Conservation (phyloP, 1,140 invertebrate species). For the Chionoecetes opilio region DNA sequence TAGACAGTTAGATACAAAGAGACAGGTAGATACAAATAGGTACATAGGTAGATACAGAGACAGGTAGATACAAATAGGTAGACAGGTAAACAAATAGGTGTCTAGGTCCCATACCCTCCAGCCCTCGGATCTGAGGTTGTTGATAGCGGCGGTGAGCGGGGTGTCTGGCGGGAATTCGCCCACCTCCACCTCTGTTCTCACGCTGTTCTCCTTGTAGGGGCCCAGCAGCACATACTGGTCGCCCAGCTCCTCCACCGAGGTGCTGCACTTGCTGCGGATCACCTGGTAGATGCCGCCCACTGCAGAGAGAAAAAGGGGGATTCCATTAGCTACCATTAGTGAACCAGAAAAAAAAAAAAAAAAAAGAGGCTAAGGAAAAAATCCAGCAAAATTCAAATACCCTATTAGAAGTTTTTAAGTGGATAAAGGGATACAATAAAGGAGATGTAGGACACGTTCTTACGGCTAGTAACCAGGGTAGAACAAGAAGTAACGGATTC, state of each 20-base stretch:
- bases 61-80: no score
- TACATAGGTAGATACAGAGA: no score
- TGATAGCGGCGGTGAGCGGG: conserved; percentile 91
- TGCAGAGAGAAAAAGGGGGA: conserved; percentile 85
- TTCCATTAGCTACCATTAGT: background rate
- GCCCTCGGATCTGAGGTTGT: conserved; percentile 92
- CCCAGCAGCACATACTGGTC: conserved; percentile 98
- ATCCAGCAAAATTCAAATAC: background rate
- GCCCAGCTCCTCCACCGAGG: conserved; percentile 99
- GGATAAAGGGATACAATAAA: no score
- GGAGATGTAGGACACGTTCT: no score
- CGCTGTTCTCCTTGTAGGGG: conserved; percentile 97
- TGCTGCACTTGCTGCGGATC: conserved; percentile 98
- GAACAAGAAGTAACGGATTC: no score
- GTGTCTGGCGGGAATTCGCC: conserved; percentile 91
- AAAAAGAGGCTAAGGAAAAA: no score
- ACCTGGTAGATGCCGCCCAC: conserved; percentile 99
- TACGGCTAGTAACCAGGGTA: no score
- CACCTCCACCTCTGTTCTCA: conserved; percentile 98
- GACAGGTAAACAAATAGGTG: no score
- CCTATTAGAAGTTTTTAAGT: background rate
- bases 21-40: no score
- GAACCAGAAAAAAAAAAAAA: no score
- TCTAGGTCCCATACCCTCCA: conserved; percentile 92
- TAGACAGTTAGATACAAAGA: no score